Evolutionary conservation across 2,888 invertebrate genomes (phyloP).

Genomic region (Diadegma fenestrale): DNA sequence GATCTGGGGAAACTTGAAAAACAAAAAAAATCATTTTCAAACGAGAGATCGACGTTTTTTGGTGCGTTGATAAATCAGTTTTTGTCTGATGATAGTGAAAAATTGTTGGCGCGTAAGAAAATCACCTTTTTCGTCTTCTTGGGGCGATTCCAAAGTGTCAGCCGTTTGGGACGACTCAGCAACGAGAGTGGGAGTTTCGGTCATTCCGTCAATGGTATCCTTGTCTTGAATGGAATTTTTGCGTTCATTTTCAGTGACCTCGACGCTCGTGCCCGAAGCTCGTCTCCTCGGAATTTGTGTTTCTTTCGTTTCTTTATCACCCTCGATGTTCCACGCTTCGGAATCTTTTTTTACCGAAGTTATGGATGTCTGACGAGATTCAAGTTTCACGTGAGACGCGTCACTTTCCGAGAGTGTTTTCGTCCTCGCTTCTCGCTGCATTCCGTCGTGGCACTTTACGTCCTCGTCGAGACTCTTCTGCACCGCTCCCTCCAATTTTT

Average conservation of each 20-base stretch:
- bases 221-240: slow-evolving; percentile 61
- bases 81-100: neutral
- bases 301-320: slow-evolving; percentile 75
- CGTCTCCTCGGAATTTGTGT: slow-evolving; percentile 44
- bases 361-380: slow-evolving; percentile 67
- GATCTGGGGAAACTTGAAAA: slow-evolving; percentile 70
- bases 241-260: slow-evolving; percentile 47
- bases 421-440: slow-evolving; percentile 78
- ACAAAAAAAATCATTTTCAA: slow-evolving; percentile 17
- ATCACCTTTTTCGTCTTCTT: slow-evolving; percentile 59
- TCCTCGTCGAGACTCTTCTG: slow-evolving; percentile 87
- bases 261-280: slow-evolving; percentile 57
- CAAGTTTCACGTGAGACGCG: slow-evolving; percentile 68
- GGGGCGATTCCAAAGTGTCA: slow-evolving; percentile 52
- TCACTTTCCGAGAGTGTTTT: slow-evolving; percentile 75
- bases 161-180: slow-evolving; percentile 37
- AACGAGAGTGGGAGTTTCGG: slow-evolving; percentile 49
- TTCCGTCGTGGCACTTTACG: slow-evolving; percentile 86
- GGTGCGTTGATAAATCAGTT: neutral
- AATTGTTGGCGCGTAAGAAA: neutral
- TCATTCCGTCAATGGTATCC: slow-evolving; percentile 61
- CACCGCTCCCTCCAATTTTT: slow-evolving; percentile 85
- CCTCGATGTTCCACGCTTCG: slow-evolving; percentile 70
- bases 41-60: neutral
- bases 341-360: slow-evolving; percentile 70